phyloP scores from a whole-genome alignment of 2,113 vertebrate genomes.

The Toxostoma redivivum region DNA sequence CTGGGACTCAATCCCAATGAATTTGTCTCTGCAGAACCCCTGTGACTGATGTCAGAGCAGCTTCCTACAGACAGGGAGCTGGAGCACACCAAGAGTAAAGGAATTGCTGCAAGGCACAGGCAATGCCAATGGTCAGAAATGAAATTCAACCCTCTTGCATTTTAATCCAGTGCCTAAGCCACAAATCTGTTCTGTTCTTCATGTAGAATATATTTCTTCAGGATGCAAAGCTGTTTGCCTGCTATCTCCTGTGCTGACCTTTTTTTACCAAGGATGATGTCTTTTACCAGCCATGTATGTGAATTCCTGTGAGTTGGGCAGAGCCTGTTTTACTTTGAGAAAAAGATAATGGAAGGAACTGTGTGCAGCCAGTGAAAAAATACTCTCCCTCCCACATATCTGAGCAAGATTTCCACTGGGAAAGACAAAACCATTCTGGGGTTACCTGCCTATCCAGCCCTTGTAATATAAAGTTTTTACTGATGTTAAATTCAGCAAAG shows the following conservation, averaged over 20 bases:
- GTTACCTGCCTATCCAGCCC: neutral
- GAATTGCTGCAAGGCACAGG: neutral
- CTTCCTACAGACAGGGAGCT: neutral
- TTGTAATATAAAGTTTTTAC: neutral
- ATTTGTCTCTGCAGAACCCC: neutral
- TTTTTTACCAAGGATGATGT: neutral
- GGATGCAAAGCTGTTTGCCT: neutral
- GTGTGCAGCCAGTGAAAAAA: neutral
- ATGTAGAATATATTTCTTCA: neutral
- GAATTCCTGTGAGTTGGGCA: neutral
- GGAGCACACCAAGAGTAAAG: neutral
- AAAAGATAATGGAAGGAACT: neutral
- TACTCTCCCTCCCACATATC: neutral
- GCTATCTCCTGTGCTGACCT: neutral
- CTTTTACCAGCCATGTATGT: fast-evolving
- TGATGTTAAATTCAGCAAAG: neutral
- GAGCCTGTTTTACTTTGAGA: neutral
- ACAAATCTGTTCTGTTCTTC: neutral
- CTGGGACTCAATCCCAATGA: neutral
- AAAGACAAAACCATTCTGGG: neutral
- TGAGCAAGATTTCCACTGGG: neutral
- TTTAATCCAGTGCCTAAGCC: neutral
- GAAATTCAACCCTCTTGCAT: neutral
- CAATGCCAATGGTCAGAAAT: neutral
- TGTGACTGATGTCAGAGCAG: neutral